phyloP scores from a whole-genome alignment of 1,140 invertebrate genomes.

The Cyclargus thomasi region DNA sequence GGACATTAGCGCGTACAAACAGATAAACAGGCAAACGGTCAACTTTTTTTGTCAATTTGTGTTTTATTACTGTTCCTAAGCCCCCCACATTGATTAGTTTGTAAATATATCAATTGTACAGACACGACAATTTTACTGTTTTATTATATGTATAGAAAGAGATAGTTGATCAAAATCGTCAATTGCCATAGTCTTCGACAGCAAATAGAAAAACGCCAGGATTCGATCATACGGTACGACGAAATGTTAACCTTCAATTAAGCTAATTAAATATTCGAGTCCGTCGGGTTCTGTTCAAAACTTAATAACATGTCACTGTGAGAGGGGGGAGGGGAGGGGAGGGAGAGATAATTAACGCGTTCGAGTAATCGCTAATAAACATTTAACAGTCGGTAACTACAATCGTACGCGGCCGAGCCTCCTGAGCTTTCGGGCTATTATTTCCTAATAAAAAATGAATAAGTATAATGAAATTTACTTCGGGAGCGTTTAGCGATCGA shows the following conservation, averaged over 20 bases:
- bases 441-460: slow-evolving; percentile 7
- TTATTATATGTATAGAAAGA: too few species aligned
- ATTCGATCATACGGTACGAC: background rate
- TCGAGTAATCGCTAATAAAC: background rate
- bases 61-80: too few species aligned
- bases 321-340: background rate
- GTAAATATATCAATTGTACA: too few species aligned
- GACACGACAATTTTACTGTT: too few species aligned
- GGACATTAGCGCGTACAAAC: too few species aligned
- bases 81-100: too few species aligned
- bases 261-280: background rate
- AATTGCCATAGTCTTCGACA: too few species aligned
- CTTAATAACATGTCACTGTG: background rate
- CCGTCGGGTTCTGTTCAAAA: background rate
- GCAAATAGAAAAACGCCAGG: background rate
- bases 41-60: too few species aligned
- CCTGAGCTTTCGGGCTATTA: background rate
- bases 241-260: background rate
- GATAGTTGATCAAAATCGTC: too few species aligned
- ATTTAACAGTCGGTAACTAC: background rate
- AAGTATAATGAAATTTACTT: slow-evolving; percentile 45
- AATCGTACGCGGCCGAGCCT: background rate
- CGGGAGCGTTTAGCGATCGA: slow-evolving; percentile 39
- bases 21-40: too few species aligned
- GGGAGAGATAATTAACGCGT: background rate